phyloP scores from a whole-genome alignment of 92 coral and sea anemone species.

The Chrysogorgia sp. region DNA sequence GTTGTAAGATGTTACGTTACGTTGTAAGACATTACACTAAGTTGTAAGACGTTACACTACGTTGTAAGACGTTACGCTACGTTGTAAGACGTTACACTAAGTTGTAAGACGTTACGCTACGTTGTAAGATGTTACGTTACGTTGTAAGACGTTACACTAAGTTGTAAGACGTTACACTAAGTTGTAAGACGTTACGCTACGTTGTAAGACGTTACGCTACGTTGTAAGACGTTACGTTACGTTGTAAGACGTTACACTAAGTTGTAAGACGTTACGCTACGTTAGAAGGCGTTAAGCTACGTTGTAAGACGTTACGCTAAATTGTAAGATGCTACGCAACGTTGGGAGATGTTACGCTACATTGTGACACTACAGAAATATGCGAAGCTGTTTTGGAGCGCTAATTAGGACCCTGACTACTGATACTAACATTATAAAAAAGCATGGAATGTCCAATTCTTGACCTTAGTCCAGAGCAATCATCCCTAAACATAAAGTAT shows the following conservation, averaged over 20 bases:
- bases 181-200: background rate
- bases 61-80: background rate
- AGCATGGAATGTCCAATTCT: constrained; percentile 98
- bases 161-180: too few relatives aligned
- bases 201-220: too few relatives aligned
- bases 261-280: background rate
- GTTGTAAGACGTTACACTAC: too few relatives aligned
- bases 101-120: background rate
- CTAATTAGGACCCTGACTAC: too few relatives aligned
- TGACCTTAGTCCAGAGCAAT: constrained; percentile 82
- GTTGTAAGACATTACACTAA: background rate
- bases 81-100: too few relatives aligned
- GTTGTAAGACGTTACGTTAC: background rate
- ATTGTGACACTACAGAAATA: background rate
- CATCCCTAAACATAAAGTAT: constrained; percentile 58
- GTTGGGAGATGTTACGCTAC: background rate
- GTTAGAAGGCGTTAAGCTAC: too few relatives aligned
- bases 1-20: too few relatives aligned
- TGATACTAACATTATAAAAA: constrained; percentile 75
- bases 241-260: too few relatives aligned
- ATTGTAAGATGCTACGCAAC: background rate
- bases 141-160: background rate
- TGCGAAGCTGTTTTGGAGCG: too few relatives aligned
- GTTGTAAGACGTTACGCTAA: background rate
- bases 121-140: too few relatives aligned